Evolutionary conservation across 2,888 invertebrate genomes (phyloP), one percentile per base, ranked within the genome.

Genomic region (Cheilosia urbana): DNA sequence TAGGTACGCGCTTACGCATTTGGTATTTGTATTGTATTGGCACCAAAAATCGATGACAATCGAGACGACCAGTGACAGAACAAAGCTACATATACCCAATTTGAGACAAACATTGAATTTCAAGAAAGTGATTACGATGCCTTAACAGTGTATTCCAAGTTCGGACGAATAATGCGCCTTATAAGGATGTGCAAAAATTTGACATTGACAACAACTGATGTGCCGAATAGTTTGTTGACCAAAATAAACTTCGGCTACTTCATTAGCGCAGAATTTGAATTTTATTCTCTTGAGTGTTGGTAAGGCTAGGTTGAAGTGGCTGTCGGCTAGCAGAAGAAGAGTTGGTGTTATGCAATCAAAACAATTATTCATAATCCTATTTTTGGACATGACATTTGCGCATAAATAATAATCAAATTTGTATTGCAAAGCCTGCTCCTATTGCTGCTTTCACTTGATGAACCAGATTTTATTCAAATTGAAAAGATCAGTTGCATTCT

Each of bases 71-170:
- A 37, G 13, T 13, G 37, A 13, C 13, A 37, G 37, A 37, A 37
- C 13, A 37, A 49, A 5, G 53, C 13, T 30, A 40, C 37, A 58
- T 40, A 65, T 19, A 19, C 15, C 34, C 49, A 49, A 49, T 49
- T 65, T 30, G 0, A 65, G 15, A 11, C 37, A 34, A 49, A 53
- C 30, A 30, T 66, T 53, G 51, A 66, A 66, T 66, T 40, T 53
- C 66, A 66, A 40, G 51, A 49, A 49, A 40, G 53, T 53, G 30
- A 66, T 66, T 53, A 40, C 37, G 55, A n/a, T 37, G 27, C 62
- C 77, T 53, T 19, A 37, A 62, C 34, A 15, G 53, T 37, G 0
- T 11, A 37, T 47, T 47, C 60, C 42, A 45, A 37, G 37, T 53
- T 5, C 7, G 40, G 51, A 13, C 4, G 13, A 24, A 15, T 53